Base-by-base conservation (phyloP, 2,797 vertebrate genomes). In the Babyrousa celebensis region DNA sequence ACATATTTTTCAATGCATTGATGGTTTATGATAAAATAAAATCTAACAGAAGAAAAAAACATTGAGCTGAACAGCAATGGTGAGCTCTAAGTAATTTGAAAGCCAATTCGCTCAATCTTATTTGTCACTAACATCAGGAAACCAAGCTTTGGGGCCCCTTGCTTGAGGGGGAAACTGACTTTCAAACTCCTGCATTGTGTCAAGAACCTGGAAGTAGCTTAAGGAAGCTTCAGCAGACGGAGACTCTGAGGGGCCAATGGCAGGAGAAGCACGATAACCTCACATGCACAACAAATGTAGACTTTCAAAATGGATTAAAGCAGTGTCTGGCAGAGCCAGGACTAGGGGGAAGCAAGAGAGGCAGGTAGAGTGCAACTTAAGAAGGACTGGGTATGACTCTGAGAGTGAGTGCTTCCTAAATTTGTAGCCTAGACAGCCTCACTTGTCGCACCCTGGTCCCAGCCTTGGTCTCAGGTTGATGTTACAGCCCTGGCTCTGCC, bases 21-120 rank as follows among this genome's bases (percentile, higher is more conserved):
- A 90, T 92, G 56, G 36, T 75, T 77, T 92, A 60, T 62, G 16
- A 75, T 92, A 92, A 92, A 63, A 84, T 63, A 87, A 85, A 83
- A 40, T 72, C 23, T 80, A 80, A 97, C n/a, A 80, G 89, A 32
- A 10, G 36, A 62, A 63, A 79, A 62, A 29, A 91, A 62, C 4
- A 74, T 20, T n/a, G 32, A n/a, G 65, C 29, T 92, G 32, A 87
- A 48, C 25, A 21, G 23, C 94, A 93, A 71, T 48, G 14, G 52
- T 32, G 71, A 75, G 7, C 18, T 72, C 4, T 32, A 83, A 88
- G 43, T 7, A 5, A 87, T 54, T 27, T 20, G 40, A 85, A 93
- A 86, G 15, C 23, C 36, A 83, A 6, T 40, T 10, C 29, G 12
- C 12, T 20, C 36, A 29, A 36, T 79, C 21, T 29, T 48, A 18